Evolutionary conservation across 2,797 vertebrate genomes (phyloP).

Genomic region (Petrocephalus schoutedeni): DNA sequence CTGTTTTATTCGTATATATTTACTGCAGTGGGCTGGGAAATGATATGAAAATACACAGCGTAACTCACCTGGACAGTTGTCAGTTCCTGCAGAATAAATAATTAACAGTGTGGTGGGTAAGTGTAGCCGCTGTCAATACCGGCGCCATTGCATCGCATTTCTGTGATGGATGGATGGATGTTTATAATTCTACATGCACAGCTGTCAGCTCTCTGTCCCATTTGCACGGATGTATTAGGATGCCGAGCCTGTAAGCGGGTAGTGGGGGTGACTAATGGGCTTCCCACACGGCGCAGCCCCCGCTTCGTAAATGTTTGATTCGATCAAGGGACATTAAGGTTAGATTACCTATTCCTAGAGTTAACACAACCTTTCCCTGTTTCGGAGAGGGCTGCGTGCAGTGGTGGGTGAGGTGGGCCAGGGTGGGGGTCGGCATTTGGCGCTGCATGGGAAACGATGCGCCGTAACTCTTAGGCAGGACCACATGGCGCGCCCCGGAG

Average conservation of each 20-base stretch:
- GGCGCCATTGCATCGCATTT: slow-evolving; percentile 68
- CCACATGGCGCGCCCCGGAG: not conserved
- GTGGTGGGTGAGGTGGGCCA: slow-evolving; percentile 67
- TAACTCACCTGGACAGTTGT: slow-evolving; percentile 92
- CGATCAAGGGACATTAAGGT: slow-evolving; percentile 83
- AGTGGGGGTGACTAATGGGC: slow-evolving; percentile 75
- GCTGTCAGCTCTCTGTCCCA: slow-evolving; percentile 80
- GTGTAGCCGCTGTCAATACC: slow-evolving; percentile 73
- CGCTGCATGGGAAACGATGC: not conserved
- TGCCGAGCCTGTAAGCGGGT: slow-evolving; percentile 59
- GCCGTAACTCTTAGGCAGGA: slow-evolving; percentile 18
- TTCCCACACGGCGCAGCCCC: slow-evolving; percentile 71
- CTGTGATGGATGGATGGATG: slow-evolving; percentile 85
- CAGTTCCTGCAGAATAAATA: slow-evolving; percentile 86
- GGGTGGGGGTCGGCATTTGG: slow-evolving; percentile 13
- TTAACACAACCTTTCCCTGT: slow-evolving; percentile 76
- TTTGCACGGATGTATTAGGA: slow-evolving; percentile 99
- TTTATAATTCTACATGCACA: slow-evolving; percentile 88
- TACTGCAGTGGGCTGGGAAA: not conserved
- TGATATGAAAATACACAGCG: slow-evolving; percentile 60
- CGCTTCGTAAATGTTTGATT: slow-evolving; percentile 99
- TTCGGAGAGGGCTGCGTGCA: slow-evolving; percentile 47
- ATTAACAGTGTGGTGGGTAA: slow-evolving; percentile 74
- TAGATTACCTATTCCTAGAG: slow-evolving; percentile 96
- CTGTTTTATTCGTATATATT: not conserved